phyloP scores from a whole-genome alignment of 2,113 vertebrate genomes.

The Steatornis caripensis region DNA sequence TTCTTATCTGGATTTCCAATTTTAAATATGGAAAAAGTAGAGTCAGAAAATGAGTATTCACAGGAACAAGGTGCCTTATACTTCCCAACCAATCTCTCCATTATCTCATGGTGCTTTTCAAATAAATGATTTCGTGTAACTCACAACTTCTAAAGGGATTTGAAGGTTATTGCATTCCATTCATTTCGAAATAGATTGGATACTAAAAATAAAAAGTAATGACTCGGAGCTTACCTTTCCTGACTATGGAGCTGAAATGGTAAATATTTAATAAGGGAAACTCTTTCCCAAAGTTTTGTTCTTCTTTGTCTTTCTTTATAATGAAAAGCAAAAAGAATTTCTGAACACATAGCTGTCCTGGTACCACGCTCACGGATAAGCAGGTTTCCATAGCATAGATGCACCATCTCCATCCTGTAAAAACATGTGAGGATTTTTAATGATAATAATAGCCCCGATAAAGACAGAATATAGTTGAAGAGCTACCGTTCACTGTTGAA shows the following conservation, averaged over 20 bases:
- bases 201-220: slow-evolving; percentile 54
- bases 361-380: background rate
- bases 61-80: background rate
- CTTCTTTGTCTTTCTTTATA: background rate
- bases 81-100: background rate
- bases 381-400: background rate
- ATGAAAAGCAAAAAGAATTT: background rate
- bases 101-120: slow-evolving; percentile 39
- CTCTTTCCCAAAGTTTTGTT: background rate
- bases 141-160: slow-evolving; percentile 9
- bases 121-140: background rate
- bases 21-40: background rate
- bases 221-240: slow-evolving; percentile 33
- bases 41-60: background rate
- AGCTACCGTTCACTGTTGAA: background rate
- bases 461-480: background rate
- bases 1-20: background rate
- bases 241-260: slow-evolving; percentile 28
- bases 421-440: background rate
- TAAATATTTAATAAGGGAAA: slow-evolving; percentile 58
- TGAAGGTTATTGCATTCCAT: slow-evolving; percentile 21
- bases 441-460: background rate
- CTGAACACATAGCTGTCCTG: background rate
- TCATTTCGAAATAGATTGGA: slow-evolving; percentile 22
- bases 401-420: background rate